Evolutionary conservation across 2,888 invertebrate genomes (phyloP).

Genomic region (Harpalus rufipes): DNA sequence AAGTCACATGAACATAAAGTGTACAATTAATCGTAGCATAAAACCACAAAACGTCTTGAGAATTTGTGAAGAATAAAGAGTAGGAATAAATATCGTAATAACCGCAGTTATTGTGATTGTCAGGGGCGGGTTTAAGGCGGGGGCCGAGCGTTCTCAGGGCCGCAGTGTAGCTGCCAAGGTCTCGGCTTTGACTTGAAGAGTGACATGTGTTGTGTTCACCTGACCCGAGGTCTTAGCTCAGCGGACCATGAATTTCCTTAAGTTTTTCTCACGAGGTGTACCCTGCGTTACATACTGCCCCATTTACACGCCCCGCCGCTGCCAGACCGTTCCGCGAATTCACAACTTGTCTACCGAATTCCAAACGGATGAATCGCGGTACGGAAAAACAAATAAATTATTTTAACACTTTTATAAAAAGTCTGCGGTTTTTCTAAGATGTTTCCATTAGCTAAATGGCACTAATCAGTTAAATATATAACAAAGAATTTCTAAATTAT

Average conservation of each 20-base stretch:
- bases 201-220: slow-evolving; percentile 65
- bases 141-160: slow-evolving; percentile 34
- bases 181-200: slow-evolving; percentile 45
- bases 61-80: slow-evolving; percentile 64
- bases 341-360: slow-evolving; percentile 39
- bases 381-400: slow-evolving; percentile 5
- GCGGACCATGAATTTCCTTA: slow-evolving; percentile 74
- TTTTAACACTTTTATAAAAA: background rate
- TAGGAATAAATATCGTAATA: slow-evolving; percentile 50
- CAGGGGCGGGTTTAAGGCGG: slow-evolving; percentile 46
- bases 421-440: slow-evolving; percentile 9
- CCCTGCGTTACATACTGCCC: slow-evolving; percentile 69
- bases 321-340: slow-evolving; percentile 45
- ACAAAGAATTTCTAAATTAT: background rate
- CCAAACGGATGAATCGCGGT: slow-evolving; percentile 24
- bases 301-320: slow-evolving; percentile 34
- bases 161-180: slow-evolving; percentile 38
- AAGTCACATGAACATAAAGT: slow-evolving; percentile 17
- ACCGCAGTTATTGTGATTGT: slow-evolving; percentile 57
- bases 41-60: slow-evolving; percentile 65
- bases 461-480: background rate
- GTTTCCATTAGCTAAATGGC: background rate
- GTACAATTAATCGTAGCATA: slow-evolving; percentile 10
- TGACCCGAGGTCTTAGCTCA: slow-evolving; percentile 72
- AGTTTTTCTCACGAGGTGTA: slow-evolving; percentile 73